Conservation (phyloP, 1,140 invertebrate genomes). For the Diabrotica virgifera region DNA sequence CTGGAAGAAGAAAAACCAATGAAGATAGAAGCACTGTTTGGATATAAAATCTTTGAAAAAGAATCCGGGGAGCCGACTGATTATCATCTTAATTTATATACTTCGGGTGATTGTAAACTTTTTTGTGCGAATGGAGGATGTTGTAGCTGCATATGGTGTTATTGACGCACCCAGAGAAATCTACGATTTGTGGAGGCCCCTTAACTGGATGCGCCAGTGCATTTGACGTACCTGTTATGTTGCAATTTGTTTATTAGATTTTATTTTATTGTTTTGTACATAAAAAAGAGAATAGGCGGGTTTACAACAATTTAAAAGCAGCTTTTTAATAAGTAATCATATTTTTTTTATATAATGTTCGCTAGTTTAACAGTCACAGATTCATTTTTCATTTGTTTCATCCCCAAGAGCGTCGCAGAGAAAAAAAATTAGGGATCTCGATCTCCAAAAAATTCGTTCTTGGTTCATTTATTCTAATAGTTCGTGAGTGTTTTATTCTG, state of each 20-base stretch:
- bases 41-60: slow-evolving; percentile 5
- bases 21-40: not conserved
- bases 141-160: not conserved
- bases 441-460: not conserved
- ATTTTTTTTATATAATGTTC: not conserved
- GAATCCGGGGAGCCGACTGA: slow-evolving; percentile 18
- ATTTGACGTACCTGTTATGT: slow-evolving; percentile 44
- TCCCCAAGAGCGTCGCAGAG: too few relatives aligned
- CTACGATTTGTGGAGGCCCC: not conserved
- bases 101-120: not conserved
- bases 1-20: slow-evolving; percentile 5
- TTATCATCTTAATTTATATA: slow-evolving; percentile 20
- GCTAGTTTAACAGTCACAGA: slow-evolving; percentile 12
- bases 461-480: slow-evolving; percentile 20
- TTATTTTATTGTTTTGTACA: slow-evolving; percentile 45
- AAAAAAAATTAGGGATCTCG: not conserved
- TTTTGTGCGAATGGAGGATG: slow-evolving; percentile 10
- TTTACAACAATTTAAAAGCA: slow-evolving; percentile 27
- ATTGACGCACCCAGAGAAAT: not conserved
- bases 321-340: not conserved
- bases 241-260: slow-evolving; percentile 46
- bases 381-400: slow-evolving; percentile 11
- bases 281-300: slow-evolving; percentile 32
- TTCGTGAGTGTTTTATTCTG: slow-evolving; percentile 40
- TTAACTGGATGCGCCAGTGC: not conserved